phyloP scores from a whole-genome alignment of 2,113 vertebrate genomes.

The Rhinolophus sinicus region DNA sequence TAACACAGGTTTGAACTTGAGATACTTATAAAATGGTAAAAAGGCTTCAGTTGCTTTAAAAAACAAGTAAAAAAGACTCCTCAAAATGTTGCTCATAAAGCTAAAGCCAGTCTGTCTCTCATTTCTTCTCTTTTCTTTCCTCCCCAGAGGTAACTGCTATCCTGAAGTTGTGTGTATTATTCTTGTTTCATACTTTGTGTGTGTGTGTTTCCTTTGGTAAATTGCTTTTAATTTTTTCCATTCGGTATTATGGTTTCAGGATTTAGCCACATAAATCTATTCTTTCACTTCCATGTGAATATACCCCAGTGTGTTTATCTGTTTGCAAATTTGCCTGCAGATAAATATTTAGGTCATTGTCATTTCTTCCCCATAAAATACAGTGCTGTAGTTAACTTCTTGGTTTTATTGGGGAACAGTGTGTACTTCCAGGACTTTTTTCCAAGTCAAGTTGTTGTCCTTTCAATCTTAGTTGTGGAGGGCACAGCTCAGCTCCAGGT shows the following conservation, averaged over 20 bases:
- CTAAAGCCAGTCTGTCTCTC: background rate
- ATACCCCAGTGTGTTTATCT: background rate
- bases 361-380: background rate
- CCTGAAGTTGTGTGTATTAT: background rate
- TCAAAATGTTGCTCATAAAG: background rate
- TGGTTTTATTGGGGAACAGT: no score
- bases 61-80: background rate
- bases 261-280: background rate
- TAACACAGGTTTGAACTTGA: background rate
- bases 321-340: background rate
- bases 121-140: background rate
- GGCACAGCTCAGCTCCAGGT: no score
- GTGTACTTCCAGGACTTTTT: no score
- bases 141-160: background rate
- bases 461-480: no score
- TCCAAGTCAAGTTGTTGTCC: no score
- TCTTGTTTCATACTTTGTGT: background rate
- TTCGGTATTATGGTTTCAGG: background rate
- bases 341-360: background rate
- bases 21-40: background rate
- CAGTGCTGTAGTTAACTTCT: background rate
- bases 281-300: background rate
- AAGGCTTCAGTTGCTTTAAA: slow-evolving; percentile 15
- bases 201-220: background rate
- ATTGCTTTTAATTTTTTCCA: background rate